Base-by-base conservation (phyloP, 2,888 invertebrate species). In the Ormyrus labotus region DNA sequence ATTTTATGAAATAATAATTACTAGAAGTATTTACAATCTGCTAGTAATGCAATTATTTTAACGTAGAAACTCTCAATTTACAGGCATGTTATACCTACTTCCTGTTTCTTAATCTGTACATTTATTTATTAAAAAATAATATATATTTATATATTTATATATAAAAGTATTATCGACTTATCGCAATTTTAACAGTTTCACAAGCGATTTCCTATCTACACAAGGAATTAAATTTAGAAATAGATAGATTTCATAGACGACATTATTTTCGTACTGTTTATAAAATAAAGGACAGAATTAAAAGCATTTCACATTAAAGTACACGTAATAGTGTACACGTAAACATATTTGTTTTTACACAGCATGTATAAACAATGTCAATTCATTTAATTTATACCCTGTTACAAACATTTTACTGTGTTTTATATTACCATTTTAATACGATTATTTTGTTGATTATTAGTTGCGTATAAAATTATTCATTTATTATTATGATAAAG, bases 11-110 rank as follows among this genome's bases (percentile, higher is more conserved):
- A 77, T 71, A 6, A 77, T 76, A 78, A 72, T 75, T 74, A 80
- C 67, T 70, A 80, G 67, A 78, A 74, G 51, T 82, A 82, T 82
- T 76, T 82, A 80, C 80, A 82, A 77, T 70, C 74, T 78, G 74
- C 61, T 78, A 81, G 78, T 70, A 74, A 74, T 70, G n/a, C 48
- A 67, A 19, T 71, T 73, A 69, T 73, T 74, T 63, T 50, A 64
- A 63, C 19, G 19, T 68, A 64, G 58, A 75, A 77, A 72, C 51
- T 65, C n/a, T 77, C 45, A 73, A 77, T 72, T 77, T 81, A 77
- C 75, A 81, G 51, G 57, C 48, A 76, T 80, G 9, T 60, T 65
- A 57, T 19, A 71, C 47, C 13, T 77, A 77, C 63, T 57, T 58
- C 53, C 60, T 81, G 78, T 64, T 51, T 70, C n/a, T 73, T 78